phyloP scores from a whole-genome alignment of 2,113 vertebrate genomes.

The Capricornis sumatraensis region DNA sequence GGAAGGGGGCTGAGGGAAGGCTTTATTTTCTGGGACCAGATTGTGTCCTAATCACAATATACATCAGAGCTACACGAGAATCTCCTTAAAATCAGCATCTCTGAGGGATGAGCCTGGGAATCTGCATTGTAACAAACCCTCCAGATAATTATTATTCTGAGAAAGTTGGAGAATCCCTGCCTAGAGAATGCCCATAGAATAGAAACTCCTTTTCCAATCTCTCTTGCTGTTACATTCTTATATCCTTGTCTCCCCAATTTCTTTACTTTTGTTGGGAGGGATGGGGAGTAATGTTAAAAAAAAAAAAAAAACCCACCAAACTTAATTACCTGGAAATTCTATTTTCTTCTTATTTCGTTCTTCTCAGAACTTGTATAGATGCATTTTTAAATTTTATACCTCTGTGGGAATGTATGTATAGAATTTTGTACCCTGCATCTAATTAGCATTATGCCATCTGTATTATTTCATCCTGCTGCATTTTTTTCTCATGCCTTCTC shows the following conservation, averaged over 20 bases:
- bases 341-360: background rate
- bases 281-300: background rate
- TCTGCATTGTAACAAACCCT: background rate
- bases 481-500: background rate
- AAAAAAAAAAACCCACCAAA: background rate
- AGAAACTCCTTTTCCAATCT: background rate
- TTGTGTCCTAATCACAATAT: background rate
- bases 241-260: background rate
- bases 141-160: background rate
- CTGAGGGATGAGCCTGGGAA: background rate
- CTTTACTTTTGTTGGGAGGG: background rate
- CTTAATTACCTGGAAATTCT: background rate
- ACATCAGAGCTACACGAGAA: background rate
- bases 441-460: background rate
- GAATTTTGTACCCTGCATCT: background rate
- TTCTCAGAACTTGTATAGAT: background rate
- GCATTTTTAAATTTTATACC: background rate
- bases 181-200: background rate
- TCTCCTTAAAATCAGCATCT: background rate
- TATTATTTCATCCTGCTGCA: background rate
- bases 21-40: too few relatives aligned
- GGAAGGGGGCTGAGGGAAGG: background rate
- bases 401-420: background rate
- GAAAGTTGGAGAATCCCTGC: background rate
- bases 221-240: background rate